phyloP scores from a whole-genome alignment of 2,888 invertebrate genomes.

The Plemyria rubiginata region DNA sequence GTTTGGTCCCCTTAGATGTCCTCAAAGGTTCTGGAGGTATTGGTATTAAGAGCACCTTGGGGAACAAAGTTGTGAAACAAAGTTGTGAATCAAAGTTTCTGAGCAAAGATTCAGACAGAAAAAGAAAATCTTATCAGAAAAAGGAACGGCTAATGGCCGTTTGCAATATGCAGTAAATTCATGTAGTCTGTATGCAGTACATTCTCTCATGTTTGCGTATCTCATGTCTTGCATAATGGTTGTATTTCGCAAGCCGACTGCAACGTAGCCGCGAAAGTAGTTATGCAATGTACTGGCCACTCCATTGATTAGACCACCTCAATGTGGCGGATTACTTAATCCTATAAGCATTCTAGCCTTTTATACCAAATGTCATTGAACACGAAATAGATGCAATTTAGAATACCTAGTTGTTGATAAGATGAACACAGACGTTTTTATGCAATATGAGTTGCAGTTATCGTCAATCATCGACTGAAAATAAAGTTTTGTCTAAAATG shows the following conservation, averaged over 20 bases:
- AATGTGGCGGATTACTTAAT: slow-evolving; percentile 76
- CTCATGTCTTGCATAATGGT: slow-evolving; percentile 72
- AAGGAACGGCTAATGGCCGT: slow-evolving; percentile 14
- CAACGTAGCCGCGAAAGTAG: slow-evolving; percentile 73
- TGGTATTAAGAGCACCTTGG: no score
- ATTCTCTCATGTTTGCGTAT: slow-evolving; percentile 69
- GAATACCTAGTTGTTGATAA: slow-evolving; percentile 8
- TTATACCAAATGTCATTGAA: slow-evolving; percentile 37
- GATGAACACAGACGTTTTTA: not conserved
- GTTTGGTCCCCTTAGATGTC: no score
- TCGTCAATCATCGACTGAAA: not conserved
- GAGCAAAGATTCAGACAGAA: not conserved
- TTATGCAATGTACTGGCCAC: slow-evolving; percentile 70
- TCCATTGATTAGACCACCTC: slow-evolving; percentile 78
- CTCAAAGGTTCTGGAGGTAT: no score
- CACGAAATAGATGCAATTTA: slow-evolving; percentile 9
- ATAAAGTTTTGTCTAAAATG: no score
- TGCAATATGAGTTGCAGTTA: not conserved
- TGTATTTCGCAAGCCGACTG: slow-evolving; percentile 72
- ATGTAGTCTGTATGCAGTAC: slow-evolving; percentile 47
- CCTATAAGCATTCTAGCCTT: slow-evolving; percentile 50
- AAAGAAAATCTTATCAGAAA: slow-evolving; percentile 2
- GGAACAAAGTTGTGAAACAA: no score
- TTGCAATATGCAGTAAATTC: slow-evolving; percentile 28
- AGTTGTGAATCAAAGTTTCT: not conserved